Percentiles rank a stretch among this genome's conserved stretches.
These are phyloP conservation scores for Rhopalosiphum nymphaeae DNA, from an alignment of 2,888 invertebrate genomes.

Conservation along the genomic window DNA sequence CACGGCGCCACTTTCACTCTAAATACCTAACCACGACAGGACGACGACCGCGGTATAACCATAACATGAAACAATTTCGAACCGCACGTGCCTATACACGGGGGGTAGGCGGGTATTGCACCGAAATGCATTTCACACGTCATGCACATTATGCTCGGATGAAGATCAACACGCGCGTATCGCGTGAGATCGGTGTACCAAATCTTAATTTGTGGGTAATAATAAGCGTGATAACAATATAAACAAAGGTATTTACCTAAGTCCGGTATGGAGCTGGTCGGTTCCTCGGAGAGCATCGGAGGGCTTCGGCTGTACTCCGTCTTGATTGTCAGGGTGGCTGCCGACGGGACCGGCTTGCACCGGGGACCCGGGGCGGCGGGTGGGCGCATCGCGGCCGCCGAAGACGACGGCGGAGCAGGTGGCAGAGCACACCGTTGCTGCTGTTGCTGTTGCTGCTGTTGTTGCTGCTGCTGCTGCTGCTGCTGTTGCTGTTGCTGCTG, in stretches of 20 bases:
- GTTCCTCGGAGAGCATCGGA: constrained; percentile 67
- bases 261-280: constrained; percentile 69
- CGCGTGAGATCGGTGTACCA: not conserved
- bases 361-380: constrained; percentile 68
- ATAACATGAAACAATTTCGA: not conserved
- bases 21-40: constrained; percentile 32
- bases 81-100: not conserved
- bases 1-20: constrained; percentile 62
- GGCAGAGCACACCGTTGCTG: constrained; percentile 54
- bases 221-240: not conserved
- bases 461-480: constrained; percentile 64
- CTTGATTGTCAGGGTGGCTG: constrained; percentile 66
- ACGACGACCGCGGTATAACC: constrained; percentile 46
- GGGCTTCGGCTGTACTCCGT: constrained; percentile 63
- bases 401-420: constrained; percentile 52
- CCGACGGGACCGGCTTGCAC: constrained; percentile 66
- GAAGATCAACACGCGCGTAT: not conserved
- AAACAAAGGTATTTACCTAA: constrained; percentile 67
- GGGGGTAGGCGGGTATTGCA: not conserved
- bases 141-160: not conserved
- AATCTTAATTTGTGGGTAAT: not conserved
- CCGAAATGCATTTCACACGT: not conserved
- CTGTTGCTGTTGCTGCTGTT: constrained; percentile 69
- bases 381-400: constrained; percentile 68
- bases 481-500: constrained; percentile 67